These are phyloP conservation scores for Scophthalmus maximus DNA, from an alignment of 2,113 vertebrate genomes.

Conservation along the genomic window DNA sequence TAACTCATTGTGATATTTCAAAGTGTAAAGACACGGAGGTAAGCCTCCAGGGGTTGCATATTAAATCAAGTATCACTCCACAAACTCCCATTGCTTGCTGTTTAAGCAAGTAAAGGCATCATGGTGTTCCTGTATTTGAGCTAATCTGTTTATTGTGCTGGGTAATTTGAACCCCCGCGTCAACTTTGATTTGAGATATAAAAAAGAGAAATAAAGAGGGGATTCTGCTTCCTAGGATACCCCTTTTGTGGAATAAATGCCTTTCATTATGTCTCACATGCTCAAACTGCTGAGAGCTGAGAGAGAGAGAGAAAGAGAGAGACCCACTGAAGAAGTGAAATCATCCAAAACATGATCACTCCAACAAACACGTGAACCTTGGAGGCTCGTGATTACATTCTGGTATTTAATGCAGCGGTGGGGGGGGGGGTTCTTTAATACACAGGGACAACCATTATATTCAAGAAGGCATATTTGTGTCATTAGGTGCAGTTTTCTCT, in stretches of 20 bases:
- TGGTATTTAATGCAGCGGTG: too few relatives aligned
- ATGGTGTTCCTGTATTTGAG: not conserved
- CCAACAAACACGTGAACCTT: conserved; percentile 30
- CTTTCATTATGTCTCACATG: conserved; percentile 36
- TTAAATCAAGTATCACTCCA: too few relatives aligned
- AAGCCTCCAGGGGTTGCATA: too few relatives aligned
- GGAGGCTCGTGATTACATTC: conserved; percentile 12
- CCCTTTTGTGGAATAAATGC: not conserved
- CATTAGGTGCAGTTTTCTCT: not conserved
- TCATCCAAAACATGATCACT: conserved; percentile 48
- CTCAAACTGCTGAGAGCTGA: conserved; percentile 1
- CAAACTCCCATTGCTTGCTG: not conserved
- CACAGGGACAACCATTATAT: not conserved
- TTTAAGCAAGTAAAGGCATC: not conserved
- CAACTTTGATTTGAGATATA: not conserved
- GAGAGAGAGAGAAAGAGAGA: not conserved
- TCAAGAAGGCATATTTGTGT: not conserved
- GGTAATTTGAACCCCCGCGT: not conserved
- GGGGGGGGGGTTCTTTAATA: not conserved
- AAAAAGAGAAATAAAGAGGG: not conserved
- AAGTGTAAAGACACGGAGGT: not conserved
- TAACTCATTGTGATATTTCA: not conserved
- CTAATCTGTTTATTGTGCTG: not conserved
- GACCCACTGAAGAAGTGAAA: conserved; percentile 44
- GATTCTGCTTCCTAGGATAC: not conserved